These are phyloP conservation scores for Sebastes baramenuke DNA, from an alignment of 2,797 vertebrate genomes.

Conservation along the genomic window DNA sequence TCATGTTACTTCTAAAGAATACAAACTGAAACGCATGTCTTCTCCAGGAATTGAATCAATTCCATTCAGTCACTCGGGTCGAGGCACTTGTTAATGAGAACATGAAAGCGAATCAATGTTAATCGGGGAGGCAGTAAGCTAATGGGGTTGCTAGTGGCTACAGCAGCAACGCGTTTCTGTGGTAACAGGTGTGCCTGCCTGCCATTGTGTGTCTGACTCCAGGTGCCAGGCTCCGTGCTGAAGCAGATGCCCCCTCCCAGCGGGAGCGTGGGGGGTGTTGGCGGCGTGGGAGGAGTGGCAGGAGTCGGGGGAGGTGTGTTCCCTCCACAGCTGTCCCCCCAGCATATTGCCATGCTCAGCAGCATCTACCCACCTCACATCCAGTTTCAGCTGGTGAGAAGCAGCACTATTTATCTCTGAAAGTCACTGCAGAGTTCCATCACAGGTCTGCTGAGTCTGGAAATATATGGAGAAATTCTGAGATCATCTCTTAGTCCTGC, in stretches of 20 bases:
- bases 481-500: neutral
- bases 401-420: neutral
- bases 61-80: neutral
- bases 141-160: conserved; percentile 43
- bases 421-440: neutral
- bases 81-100: conserved; percentile 31
- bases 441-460: neutral
- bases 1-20: conserved; percentile 4
- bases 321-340: conserved; percentile 94
- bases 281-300: conserved; percentile 80
- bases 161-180: conserved; percentile 42
- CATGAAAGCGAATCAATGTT: conserved; percentile 23
- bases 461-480: neutral
- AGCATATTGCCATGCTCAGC: conserved; percentile 99
- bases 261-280: conserved; percentile 87
- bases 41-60: conserved; percentile 24
- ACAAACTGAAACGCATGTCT: neutral
- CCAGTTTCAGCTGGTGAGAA: conserved; percentile 96
- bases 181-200: conserved; percentile 57
- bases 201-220: conserved; percentile 51
- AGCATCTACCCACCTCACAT: conserved; percentile 96
- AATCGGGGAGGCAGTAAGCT: neutral
- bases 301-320: conserved; percentile 84
- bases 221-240: conserved; percentile 97
- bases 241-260: conserved; percentile 97